A percentile compares a stretch with the other conserved stretches of the same genome.
Conservation (phyloP, 2,888 invertebrate genomes). For the Andrena minutula region DNA sequence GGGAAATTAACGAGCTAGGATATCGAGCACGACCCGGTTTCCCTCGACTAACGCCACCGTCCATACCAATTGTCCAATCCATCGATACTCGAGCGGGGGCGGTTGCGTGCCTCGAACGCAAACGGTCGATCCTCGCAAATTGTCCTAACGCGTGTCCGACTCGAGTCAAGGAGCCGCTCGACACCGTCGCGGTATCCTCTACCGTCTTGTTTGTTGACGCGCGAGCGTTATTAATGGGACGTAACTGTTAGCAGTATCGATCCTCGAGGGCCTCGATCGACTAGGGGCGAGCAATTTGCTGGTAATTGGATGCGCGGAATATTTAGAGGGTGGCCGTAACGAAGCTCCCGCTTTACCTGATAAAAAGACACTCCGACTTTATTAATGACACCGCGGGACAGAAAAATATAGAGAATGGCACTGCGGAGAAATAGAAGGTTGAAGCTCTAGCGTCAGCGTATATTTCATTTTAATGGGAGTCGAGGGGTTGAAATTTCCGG, state of each 20-base stretch:
- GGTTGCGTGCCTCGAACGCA: background rate
- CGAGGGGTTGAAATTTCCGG: background rate
- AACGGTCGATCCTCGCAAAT: constrained; percentile 21
- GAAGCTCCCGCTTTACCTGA: background rate
- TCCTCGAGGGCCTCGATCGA: constrained; percentile 4
- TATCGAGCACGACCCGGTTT: constrained; percentile 13
- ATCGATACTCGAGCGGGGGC: background rate
- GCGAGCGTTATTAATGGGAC: constrained; percentile 31
- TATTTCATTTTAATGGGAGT: constrained; percentile 17
- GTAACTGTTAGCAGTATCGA: constrained; percentile 25
- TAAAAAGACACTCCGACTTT: background rate
- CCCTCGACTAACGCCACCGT: background rate
- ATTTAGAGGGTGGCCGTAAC: background rate
- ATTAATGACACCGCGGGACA: background rate
- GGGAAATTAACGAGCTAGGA: background rate
- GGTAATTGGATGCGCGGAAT: background rate
- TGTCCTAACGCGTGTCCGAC: constrained; percentile 22
- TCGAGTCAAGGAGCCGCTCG: constrained; percentile 19
- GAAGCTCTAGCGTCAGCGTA: background rate
- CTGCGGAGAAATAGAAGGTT: background rate
- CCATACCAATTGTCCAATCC: background rate
- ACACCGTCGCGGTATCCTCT: background rate
- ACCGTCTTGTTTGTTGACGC: constrained; percentile 30
- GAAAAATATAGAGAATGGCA: constrained; percentile 4
- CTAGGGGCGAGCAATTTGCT: background rate